Conservation (phyloP, 2,797 vertebrate species). For the Alosa sapidissima region DNA sequence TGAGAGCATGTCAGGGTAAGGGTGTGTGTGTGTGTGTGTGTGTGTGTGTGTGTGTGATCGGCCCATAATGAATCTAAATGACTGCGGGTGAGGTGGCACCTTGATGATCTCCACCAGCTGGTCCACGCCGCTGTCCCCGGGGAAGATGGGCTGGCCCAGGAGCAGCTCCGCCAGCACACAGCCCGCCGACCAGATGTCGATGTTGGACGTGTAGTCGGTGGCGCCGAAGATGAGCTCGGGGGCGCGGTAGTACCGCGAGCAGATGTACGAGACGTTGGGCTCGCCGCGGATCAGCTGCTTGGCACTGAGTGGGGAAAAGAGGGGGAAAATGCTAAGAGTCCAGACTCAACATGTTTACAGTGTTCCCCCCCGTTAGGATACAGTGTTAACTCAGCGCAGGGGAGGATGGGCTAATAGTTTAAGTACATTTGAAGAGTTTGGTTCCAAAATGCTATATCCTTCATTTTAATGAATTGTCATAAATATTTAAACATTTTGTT, state of each 20-base stretch:
- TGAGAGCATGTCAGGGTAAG: background rate
- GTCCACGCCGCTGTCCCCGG: slow-evolving; percentile 88
- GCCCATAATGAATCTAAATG: slow-evolving; percentile 12
- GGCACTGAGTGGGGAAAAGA: slow-evolving; percentile 66
- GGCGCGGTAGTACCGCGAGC: slow-evolving; percentile 89
- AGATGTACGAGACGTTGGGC: slow-evolving; percentile 89
- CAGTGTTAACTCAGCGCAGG: background rate
- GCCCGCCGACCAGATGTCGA: slow-evolving; percentile 89
- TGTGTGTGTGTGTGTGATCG: background rate
- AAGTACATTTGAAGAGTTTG: background rate
- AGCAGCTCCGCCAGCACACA: slow-evolving; percentile 87
- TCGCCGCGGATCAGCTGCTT: slow-evolving; percentile 89
- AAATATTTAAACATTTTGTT: too few relatives aligned
- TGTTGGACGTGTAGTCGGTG: slow-evolving; percentile 89
- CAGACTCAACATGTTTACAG: background rate
- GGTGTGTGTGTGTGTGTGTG: background rate
- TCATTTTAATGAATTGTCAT: too few relatives aligned
- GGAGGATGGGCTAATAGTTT: background rate
- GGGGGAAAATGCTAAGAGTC: background rate
- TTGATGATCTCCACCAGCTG: slow-evolving; percentile 91
- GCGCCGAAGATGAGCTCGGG: slow-evolving; percentile 92
- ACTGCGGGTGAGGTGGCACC: slow-evolving; percentile 58
- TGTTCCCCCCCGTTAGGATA: background rate
- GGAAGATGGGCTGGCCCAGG: slow-evolving; percentile 88
- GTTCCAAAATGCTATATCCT: too few relatives aligned